Evolutionary conservation across 2,797 vertebrate genomes (phyloP).

Genomic region (Falco naumanni): DNA sequence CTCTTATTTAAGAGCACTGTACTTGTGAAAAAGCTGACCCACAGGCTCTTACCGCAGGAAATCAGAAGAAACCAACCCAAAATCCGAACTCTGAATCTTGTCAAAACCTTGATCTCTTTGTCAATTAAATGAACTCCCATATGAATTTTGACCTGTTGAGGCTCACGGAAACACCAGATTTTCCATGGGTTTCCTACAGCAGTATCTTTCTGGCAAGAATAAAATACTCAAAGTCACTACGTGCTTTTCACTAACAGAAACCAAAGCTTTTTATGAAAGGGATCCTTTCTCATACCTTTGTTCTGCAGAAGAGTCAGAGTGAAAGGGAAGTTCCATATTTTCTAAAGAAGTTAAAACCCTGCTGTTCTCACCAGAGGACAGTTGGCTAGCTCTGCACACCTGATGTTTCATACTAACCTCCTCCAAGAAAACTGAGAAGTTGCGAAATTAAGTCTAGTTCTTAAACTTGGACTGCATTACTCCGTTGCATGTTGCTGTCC

Average conservation of each 20-base stretch:
- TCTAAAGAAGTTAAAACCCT: not conserved
- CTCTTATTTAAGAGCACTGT: not conserved
- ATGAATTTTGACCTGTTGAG: not conserved
- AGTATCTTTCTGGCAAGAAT: not conserved
- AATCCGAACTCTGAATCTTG: not conserved
- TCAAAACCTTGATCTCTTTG: not conserved
- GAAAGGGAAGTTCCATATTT: not conserved
- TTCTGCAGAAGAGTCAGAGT: not conserved
- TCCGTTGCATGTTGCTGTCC: not conserved
- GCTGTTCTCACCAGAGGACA: not conserved
- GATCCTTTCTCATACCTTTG: not conserved
- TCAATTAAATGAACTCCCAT: not conserved
- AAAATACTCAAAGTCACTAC: not conserved
- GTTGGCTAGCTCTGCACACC: rapidly evolving
- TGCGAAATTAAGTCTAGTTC: not conserved
- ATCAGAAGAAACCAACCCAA: not conserved
- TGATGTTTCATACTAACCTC: not conserved
- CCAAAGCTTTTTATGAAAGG: not conserved
- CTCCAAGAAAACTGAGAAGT: not conserved
- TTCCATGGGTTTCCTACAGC: not conserved
- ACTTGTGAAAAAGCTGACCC: not conserved
- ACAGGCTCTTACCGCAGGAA: not conserved
- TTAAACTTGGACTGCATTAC: not conserved
- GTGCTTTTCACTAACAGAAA: not conserved
- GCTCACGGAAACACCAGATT: not conserved